phyloP scores from a whole-genome alignment of 2,113 vertebrate genomes.

The Neodontobutis hainanensis region DNA sequence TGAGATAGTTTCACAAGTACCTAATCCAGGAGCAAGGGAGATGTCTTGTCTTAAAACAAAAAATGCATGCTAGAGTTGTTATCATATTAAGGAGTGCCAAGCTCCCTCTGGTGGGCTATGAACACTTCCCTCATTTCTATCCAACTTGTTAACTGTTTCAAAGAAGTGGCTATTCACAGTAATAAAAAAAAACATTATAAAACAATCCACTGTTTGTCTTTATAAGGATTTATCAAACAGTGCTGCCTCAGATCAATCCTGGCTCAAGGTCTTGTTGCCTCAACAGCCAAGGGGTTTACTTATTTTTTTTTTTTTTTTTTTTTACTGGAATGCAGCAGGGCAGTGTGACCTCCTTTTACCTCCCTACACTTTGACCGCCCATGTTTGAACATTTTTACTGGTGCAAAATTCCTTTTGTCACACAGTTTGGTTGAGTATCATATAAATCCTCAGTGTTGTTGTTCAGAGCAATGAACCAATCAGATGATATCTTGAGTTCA shows the following conservation, averaged over 20 bases:
- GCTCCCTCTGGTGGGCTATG: neutral
- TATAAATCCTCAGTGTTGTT: slow-evolving; percentile 48
- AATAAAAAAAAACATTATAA: neutral
- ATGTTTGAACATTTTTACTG: slow-evolving; percentile 20
- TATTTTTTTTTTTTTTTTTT: neutral
- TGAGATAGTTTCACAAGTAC: neutral
- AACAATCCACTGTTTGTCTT: neutral
- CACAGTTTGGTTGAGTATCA: slow-evolving; percentile 20
- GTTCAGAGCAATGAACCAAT: slow-evolving; percentile 20
- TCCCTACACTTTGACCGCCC: slow-evolving; percentile 8
- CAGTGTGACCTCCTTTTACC: slow-evolving; percentile 41
- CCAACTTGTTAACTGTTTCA: neutral
- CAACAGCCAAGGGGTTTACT: neutral
- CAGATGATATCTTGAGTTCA: slow-evolving; percentile 18
- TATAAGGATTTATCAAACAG: neutral
- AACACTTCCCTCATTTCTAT: neutral
- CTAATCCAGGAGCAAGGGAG: neutral
- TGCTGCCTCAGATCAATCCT: neutral
- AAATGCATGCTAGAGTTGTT: too few relatives aligned
- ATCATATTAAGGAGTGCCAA: slow-evolving; percentile 5
- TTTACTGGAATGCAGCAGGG: slow-evolving; percentile 64
- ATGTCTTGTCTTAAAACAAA: neutral
- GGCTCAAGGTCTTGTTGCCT: neutral
- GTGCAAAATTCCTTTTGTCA: slow-evolving; percentile 23
- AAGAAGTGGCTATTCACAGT: neutral